Percentiles rank a stretch among this genome's conserved stretches.
These are phyloP conservation scores for Lathamus discolor DNA, from an alignment of 2,113 vertebrate genomes.

Conservation along the genomic window DNA sequence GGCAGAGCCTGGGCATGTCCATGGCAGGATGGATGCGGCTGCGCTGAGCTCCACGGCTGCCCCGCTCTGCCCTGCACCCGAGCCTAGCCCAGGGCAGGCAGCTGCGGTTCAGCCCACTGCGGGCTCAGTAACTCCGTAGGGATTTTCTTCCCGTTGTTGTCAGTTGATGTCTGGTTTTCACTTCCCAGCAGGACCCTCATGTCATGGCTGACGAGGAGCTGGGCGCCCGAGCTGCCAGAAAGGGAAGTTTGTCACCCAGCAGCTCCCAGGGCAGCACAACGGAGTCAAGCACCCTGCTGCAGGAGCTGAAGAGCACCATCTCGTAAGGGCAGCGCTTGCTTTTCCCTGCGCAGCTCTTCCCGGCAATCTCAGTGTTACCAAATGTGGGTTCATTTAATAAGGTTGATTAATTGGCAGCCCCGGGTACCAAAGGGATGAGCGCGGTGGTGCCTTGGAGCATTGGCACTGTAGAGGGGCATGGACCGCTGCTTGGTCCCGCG, in stretches of 20 bases:
- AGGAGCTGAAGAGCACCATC: constrained; percentile 23
- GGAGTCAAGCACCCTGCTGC: constrained; percentile 3
- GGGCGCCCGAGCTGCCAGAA: neutral
- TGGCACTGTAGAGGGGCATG: neutral
- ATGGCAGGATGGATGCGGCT: neutral
- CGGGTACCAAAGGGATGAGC: fast-evolving
- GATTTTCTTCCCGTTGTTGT: neutral
- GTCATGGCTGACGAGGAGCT: neutral
- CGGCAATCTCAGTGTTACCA: fast-evolving
- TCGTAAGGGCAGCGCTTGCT: neutral
- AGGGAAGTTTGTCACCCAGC: neutral
- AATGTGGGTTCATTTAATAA: fast-evolving
- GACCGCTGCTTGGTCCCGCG: neutral
- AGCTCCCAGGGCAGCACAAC: neutral
- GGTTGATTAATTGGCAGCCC: neutral
- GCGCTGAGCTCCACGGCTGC: fast-evolving
- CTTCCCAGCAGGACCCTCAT: neutral
- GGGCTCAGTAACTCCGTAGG: neutral
- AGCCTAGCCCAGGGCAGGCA: neutral
- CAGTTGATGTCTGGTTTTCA: fast-evolving
- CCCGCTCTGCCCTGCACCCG: neutral
- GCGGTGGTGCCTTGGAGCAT: too few relatives aligned
- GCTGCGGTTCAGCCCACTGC: too few relatives aligned
- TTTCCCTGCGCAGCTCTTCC: neutral
- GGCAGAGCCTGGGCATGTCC: neutral